A percentile compares a stretch with the other conserved stretches of the same genome.
Evolutionary conservation across 2,797 vertebrate species (phyloP).

Genomic region (Coregonus sp.): DNA sequence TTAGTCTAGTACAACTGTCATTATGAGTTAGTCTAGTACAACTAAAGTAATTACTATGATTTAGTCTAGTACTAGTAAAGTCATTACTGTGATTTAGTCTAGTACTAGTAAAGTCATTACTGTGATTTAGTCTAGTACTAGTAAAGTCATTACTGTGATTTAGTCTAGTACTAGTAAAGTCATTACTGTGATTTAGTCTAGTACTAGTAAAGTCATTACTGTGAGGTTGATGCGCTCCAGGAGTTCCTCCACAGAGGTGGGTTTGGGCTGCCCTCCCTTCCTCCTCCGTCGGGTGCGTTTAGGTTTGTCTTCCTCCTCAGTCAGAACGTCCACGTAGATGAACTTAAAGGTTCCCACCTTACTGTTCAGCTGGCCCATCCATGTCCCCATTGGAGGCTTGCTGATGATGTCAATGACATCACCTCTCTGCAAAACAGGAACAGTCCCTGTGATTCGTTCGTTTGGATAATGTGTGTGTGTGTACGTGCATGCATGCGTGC

Average conservation of each 20-base stretch:
- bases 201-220: conserved; percentile 61
- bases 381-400: conserved; percentile 97
- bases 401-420: conserved; percentile 97
- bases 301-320: conserved; percentile 89
- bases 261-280: conserved; percentile 87
- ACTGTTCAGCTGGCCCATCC: conserved; percentile 96
- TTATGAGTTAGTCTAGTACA: not conserved
- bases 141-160: conserved; percentile 60
- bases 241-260: conserved; percentile 94
- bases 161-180: conserved; percentile 75
- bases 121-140: too few relatives aligned
- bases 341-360: conserved; percentile 99
- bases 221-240: conserved; percentile 94
- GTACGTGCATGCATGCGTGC: conserved; percentile 1
- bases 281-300: conserved; percentile 86
- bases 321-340: conserved; percentile 94
- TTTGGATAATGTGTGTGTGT: not conserved
- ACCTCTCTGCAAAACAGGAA: conserved; percentile 78
- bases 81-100: too few relatives aligned
- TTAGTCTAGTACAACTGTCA: too few relatives aligned
- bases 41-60: too few relatives aligned
- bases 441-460: not conserved
- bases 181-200: not conserved
- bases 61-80: too few relatives aligned
- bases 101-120: too few relatives aligned